Conservation (phyloP, 2,113 vertebrate species). For the Perognathus longimembris region DNA sequence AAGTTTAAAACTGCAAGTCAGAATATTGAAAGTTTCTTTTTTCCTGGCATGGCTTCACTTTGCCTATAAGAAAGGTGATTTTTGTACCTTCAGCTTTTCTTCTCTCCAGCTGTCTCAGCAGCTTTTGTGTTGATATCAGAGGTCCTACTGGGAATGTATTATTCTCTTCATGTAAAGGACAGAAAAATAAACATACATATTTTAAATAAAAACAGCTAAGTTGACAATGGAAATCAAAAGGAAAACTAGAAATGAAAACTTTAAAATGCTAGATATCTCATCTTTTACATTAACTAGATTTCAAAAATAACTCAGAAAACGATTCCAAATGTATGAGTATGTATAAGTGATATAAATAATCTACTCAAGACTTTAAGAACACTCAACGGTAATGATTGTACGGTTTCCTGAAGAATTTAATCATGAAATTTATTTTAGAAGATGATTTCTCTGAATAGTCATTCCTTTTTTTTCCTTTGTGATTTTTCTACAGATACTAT, state of each 20-base stretch:
- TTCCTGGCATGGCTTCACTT: neutral
- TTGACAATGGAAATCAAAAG: neutral
- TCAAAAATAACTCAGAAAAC: neutral
- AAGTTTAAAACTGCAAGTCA: neutral
- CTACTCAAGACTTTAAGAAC: conserved; percentile 9
- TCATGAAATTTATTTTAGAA: neutral
- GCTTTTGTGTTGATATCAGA: neutral
- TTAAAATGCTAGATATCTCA: conserved; percentile 15
- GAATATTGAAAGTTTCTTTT: neutral
- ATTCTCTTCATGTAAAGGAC: neutral
- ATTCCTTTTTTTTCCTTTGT: neutral
- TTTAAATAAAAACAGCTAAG: neutral
- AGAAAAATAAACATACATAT: neutral
- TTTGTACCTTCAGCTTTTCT: neutral
- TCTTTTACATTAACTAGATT: neutral
- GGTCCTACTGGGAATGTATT: neutral
- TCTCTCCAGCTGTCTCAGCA: neutral
- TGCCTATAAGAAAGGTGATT: neutral
- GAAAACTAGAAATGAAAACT: conserved; percentile 14
- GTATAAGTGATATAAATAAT: conserved; percentile 14
- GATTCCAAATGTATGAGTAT: neutral
- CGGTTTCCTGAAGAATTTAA: neutral
- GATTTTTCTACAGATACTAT: neutral
- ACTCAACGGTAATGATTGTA: neutral
- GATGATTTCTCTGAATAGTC: neutral